phyloP scores from a whole-genome alignment of 2,797 vertebrate species.

The Pyrocephalus nanus region DNA sequence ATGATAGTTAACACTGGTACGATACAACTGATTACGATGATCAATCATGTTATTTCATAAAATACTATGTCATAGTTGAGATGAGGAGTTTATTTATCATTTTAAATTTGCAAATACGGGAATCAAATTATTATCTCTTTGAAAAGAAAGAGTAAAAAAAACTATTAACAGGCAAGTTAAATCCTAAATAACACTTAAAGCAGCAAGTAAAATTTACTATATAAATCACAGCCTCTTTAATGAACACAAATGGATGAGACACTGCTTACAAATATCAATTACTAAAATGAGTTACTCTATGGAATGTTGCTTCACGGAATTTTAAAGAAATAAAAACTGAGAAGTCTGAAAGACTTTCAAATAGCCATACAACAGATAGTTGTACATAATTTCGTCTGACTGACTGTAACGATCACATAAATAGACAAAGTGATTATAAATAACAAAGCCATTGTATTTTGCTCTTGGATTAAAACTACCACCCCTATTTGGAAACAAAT shows the following conservation, averaged over 20 bases:
- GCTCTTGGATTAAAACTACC: neutral
- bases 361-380: rapidly evolving
- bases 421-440: neutral
- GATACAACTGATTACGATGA: neutral
- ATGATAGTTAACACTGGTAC: neutral
- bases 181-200: neutral
- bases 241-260: neutral
- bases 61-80: neutral
- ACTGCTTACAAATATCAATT: neutral
- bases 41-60: neutral
- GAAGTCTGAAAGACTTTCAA: neutral
- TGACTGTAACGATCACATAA: neutral
- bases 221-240: neutral
- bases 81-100: neutral
- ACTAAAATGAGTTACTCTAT: neutral
- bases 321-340: neutral
- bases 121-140: neutral
- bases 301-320: neutral
- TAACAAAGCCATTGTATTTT: neutral
- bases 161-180: neutral
- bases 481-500: neutral
- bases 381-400: neutral
- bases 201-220: neutral
- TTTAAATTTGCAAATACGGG: neutral
- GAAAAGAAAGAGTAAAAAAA: neutral